A percentile compares a stretch with the other conserved stretches of the same genome.
Conservation (phyloP, 2,113 vertebrate genomes). For the Pheucticus melanocephalus region DNA sequence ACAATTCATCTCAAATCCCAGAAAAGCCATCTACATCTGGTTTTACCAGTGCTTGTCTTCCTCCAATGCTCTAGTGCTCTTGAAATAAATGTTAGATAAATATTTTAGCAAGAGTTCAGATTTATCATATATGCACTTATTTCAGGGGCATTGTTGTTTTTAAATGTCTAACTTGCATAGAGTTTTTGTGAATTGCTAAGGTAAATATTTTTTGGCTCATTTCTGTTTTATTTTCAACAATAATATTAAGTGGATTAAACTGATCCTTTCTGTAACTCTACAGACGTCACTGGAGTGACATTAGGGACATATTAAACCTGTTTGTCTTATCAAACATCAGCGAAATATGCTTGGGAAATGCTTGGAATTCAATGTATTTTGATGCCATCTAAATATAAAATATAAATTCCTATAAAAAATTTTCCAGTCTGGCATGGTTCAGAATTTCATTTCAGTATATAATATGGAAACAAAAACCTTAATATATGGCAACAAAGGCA, state of each 20-base stretch:
- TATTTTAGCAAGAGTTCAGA: background rate
- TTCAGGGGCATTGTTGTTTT: background rate
- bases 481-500: background rate
- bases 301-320: background rate
- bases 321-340: background rate
- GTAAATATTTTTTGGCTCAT: fast-evolving
- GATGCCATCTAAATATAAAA: background rate
- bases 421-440: background rate
- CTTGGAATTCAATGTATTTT: background rate
- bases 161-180: background rate
- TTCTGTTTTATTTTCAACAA: background rate
- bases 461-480: background rate
- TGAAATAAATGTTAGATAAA: background rate
- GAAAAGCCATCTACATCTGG: background rate
- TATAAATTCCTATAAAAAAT: background rate
- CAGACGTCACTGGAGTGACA: fast-evolving
- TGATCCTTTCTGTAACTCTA: background rate
- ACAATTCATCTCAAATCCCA: background rate
- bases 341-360: background rate
- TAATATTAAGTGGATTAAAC: background rate
- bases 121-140: background rate
- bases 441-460: background rate
- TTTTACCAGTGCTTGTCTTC: background rate
- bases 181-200: background rate
- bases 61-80: background rate